Base-by-base conservation (phyloP, 1,140 invertebrate species). In the Trachelipus rathkii region DNA sequence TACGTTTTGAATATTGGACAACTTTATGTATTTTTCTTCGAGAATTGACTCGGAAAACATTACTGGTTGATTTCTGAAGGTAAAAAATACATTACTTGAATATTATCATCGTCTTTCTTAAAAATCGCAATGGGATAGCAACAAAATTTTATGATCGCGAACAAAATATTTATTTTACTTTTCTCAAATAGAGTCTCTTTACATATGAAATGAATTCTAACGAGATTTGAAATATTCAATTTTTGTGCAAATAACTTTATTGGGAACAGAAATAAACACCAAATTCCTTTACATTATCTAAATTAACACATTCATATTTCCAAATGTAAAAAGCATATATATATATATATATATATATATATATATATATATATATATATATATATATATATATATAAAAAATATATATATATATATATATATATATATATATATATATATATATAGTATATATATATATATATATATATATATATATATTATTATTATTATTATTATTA, bases 401-500 rank as follows among this genome's bases (percentile, higher is more conserved):
- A n/a, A 15, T 67, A 15, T 67, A 15, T 67, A 67, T 67, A 67
- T 67, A 67, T 67, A 67, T 67, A 67, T 67, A 67, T 67, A 67
- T 67, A 67, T 67, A 67, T 67, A 67, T 67, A 67, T 67, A 67
- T 67, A 67, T 67, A 67, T 67, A 67, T 67, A 67, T 67, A 67
- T 67, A 67, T 67, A 67, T 67, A n/a, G n/a, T n/a, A 67, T 67
- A 67, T 67, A 67, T 67, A 67, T 15, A 67, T 33, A 33, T 33
- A 33, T 33, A 33, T 33, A 33, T 33, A 33, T 33, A 33, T 33
- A n/a, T n/a, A n/a, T n/a, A n/a, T n/a, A n/a, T n/a, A n/a, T n/a
- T n/a, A n/a, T n/a, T n/a, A n/a, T n/a, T n/a, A n/a, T n/a, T n/a
- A n/a, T n/a, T n/a, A n/a, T n/a, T n/a, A n/a, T n/a, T n/a, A n/a